These are phyloP conservation scores for Ditula angustiorana DNA, from an alignment of 2,888 invertebrate species.

Conservation along the genomic window DNA sequence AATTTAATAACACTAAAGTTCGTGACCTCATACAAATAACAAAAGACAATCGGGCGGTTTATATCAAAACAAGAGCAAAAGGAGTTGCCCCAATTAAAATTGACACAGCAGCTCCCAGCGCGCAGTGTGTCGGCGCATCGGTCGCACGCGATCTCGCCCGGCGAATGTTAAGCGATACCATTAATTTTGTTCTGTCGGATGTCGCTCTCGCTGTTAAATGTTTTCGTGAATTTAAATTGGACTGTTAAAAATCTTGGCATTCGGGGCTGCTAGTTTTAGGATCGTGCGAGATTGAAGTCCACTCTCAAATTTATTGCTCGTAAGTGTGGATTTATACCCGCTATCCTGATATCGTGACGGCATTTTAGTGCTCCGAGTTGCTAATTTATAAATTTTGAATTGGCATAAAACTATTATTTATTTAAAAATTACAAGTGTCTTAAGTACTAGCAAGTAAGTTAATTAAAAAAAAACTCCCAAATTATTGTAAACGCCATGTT, in stretches of 20 bases:
- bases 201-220: slow-evolving; percentile 67
- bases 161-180: slow-evolving; percentile 78
- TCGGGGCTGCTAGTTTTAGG: slow-evolving; percentile 33
- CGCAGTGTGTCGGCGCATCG: slow-evolving; percentile 72
- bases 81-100: slow-evolving; percentile 81
- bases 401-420: not conserved
- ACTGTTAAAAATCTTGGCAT: slow-evolving; percentile 41
- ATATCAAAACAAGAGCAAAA: slow-evolving; percentile 72
- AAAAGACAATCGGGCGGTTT: slow-evolving; percentile 66
- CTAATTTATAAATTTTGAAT: not conserved
- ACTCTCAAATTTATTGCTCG: slow-evolving; percentile 29
- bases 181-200: slow-evolving; percentile 78
- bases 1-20: slow-evolving; percentile 52
- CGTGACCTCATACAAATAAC: slow-evolving; percentile 78
- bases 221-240: slow-evolving; percentile 68
- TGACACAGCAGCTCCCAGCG: slow-evolving; percentile 79
- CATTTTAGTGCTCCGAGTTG: slow-evolving; percentile 17
- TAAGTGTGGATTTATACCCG: slow-evolving; percentile 27
- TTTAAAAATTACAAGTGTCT: too few species aligned
- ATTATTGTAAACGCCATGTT: slow-evolving; percentile 18
- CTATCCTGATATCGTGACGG: not conserved
- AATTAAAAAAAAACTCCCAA: slow-evolving; percentile 19
- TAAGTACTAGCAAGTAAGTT: too few species aligned
- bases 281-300: slow-evolving; percentile 29
- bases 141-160: slow-evolving; percentile 78